Conservation (phyloP, 2,888 invertebrate species). For the Lasioglossum vierecki region DNA sequence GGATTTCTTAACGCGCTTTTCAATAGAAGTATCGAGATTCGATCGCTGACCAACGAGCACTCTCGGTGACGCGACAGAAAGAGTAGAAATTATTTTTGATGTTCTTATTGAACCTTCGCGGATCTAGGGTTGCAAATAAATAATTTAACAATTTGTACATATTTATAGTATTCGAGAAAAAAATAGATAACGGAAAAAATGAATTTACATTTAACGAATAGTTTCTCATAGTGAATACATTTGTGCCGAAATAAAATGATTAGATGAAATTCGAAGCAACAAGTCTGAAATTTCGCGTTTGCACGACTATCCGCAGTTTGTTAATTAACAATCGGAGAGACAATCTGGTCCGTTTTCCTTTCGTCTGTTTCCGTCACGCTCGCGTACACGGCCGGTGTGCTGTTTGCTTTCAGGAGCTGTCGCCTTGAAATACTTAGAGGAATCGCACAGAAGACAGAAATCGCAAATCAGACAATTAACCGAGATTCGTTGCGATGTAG, state of each 20-base stretch:
- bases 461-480: conserved; percentile 54
- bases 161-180: not conserved
- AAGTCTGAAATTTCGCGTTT: not conserved
- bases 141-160: not conserved
- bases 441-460: conserved; percentile 67
- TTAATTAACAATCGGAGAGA: not conserved
- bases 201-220: not conserved
- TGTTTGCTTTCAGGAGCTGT: conserved; percentile 84
- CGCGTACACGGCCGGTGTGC: conserved; percentile 79
- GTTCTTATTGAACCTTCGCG: not conserved
- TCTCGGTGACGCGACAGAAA: not conserved
- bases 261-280: not conserved
- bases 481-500: conserved; percentile 40
- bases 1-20: not conserved
- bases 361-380: conserved; percentile 60
- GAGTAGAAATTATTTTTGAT: not conserved
- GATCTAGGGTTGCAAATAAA: not conserved
- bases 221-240: not conserved
- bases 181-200: not conserved
- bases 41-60: not conserved
- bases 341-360: conserved; percentile 5
- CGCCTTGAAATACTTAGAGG: conserved; percentile 84
- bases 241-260: not conserved
- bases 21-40: not conserved
- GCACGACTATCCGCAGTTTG: not conserved